Evolutionary conservation across 64 coral and sea anemone genomes (phyloP).

Genomic region (Porites australiensis): DNA sequence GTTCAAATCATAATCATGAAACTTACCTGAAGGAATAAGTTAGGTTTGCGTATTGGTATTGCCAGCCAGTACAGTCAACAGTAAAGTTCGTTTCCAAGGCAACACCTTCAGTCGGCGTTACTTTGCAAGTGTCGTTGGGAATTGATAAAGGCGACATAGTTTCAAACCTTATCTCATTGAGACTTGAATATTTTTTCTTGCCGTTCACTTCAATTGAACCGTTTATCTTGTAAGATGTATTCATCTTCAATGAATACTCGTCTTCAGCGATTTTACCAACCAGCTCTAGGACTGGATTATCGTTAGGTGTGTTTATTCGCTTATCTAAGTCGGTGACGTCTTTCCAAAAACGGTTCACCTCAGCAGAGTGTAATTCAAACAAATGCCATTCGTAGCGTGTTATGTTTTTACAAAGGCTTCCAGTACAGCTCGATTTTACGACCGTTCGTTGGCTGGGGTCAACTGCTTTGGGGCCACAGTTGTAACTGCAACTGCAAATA

Average conservation of each 20-base stretch:
- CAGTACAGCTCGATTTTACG: not conserved
- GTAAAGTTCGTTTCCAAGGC: not conserved
- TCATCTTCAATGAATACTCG: not conserved
- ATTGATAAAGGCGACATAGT: not conserved
- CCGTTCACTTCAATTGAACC: not conserved
- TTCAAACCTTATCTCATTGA: not conserved
- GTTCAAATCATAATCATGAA: not conserved
- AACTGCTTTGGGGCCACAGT: not conserved
- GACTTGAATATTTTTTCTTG: not conserved
- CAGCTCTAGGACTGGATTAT: not conserved
- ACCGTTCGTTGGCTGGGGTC: constrained; percentile 3
- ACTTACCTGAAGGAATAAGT: not conserved
- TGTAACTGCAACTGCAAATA: constrained; percentile 8
- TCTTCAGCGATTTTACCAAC: not conserved
- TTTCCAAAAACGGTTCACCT: not conserved
- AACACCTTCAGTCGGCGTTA: not conserved
- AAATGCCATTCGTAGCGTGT: not conserved
- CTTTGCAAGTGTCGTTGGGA: not conserved
- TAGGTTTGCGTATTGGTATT: not conserved
- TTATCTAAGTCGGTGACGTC: not conserved
- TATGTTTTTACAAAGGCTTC: not conserved
- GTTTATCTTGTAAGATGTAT: not conserved
- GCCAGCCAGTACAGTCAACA: not conserved
- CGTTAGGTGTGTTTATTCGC: not conserved
- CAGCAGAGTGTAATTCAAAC: not conserved